These are phyloP conservation scores for Stomatorhinus ivindoensis DNA, from an alignment of 2,113 vertebrate species.

Conservation along the genomic window DNA sequence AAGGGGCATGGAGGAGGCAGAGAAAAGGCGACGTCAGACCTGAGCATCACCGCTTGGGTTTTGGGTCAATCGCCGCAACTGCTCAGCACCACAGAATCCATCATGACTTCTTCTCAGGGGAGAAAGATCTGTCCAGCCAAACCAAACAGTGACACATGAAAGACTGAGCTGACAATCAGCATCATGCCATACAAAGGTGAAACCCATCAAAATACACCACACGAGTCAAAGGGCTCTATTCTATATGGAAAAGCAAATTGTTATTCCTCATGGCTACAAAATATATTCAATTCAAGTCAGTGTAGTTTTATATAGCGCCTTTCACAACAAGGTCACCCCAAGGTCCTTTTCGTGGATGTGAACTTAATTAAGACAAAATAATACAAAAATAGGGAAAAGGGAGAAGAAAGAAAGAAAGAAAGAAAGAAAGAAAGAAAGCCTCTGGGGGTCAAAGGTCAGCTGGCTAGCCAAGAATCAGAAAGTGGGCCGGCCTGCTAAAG, in stretches of 20 bases:
- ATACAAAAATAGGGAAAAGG: background rate
- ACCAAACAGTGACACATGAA: background rate
- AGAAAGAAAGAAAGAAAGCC: background rate
- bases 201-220: background rate
- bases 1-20: background rate
- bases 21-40: conserved; percentile 31
- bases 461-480: background rate
- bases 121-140: conserved; percentile 37
- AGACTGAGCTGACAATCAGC: background rate
- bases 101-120: conserved; percentile 15
- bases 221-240: background rate
- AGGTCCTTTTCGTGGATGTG: too few species aligned
- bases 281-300: background rate
- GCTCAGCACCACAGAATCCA: conserved; percentile 52
- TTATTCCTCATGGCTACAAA: background rate
- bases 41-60: conserved; percentile 41
- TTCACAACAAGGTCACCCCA: background rate
- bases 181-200: background rate
- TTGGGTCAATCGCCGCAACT: conserved; percentile 40
- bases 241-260: background rate
- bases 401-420: background rate
- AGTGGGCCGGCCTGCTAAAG: background rate
- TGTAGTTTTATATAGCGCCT: background rate
- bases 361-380: background rate
- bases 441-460: background rate